A percentile compares a stretch with the other conserved stretches of the same genome.
Conservation (phyloP, 2,888 invertebrate genomes). For the Nebria salina region DNA sequence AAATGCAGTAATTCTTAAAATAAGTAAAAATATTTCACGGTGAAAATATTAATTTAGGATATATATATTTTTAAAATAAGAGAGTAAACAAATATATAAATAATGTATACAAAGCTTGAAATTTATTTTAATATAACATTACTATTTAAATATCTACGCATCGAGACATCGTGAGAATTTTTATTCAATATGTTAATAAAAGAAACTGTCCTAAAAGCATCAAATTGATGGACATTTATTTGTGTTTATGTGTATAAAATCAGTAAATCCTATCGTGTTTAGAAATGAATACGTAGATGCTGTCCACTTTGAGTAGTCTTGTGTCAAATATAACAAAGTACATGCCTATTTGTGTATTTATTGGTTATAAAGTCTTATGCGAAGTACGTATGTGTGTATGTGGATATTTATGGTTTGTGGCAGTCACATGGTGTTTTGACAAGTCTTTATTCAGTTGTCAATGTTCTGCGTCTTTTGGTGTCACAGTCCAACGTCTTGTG, state of each 20-base stretch:
- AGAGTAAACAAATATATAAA: too few relatives aligned
- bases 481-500: slow-evolving; percentile 30
- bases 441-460: slow-evolving; percentile 37
- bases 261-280: background rate
- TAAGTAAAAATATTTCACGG: too few relatives aligned
- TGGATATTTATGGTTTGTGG: background rate
- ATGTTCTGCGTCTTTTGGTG: slow-evolving; percentile 39
- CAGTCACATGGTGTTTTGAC: slow-evolving; percentile 39
- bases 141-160: background rate
- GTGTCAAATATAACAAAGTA: slow-evolving; percentile 5
- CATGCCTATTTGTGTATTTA: background rate
- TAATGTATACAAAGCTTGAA: too few relatives aligned
- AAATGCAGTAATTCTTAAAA: too few relatives aligned
- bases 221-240: background rate
- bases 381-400: background rate
- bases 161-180: background rate
- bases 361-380: background rate
- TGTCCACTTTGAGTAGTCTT: slow-evolving; percentile 7
- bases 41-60: too few relatives aligned
- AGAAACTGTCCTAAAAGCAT: background rate
- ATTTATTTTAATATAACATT: too few relatives aligned
- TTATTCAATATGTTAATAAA: background rate
- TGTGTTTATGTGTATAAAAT: background rate
- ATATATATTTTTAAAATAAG: too few relatives aligned
- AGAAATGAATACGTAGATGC: background rate